These are phyloP conservation scores for Epinephelus moara DNA, from an alignment of 2,113 vertebrate species.

Conservation along the genomic window DNA sequence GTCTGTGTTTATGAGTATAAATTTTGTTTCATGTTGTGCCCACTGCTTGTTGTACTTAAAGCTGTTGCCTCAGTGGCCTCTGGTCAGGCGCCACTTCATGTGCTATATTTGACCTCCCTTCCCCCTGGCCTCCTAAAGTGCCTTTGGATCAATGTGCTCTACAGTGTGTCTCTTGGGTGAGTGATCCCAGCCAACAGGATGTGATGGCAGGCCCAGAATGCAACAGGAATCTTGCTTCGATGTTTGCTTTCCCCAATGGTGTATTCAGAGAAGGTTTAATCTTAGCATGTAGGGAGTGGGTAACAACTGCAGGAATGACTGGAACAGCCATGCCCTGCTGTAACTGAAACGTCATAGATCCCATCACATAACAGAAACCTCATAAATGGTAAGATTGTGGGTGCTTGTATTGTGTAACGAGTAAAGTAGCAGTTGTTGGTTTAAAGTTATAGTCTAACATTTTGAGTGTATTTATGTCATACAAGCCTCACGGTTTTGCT, in stretches of 20 bases:
- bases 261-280: constrained; percentile 62
- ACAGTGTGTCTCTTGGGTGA: constrained; percentile 64
- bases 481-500: neutral
- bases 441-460: neutral
- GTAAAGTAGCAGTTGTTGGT: neutral
- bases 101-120: constrained; percentile 74
- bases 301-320: constrained; percentile 53
- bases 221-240: constrained; percentile 74
- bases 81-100: constrained; percentile 58
- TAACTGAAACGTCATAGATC: neutral
- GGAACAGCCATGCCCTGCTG: constrained; percentile 1
- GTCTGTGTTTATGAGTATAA: constrained; percentile 52
- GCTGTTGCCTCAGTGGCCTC: constrained; percentile 38
- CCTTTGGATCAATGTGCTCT: constrained; percentile 79
- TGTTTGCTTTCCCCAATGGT: constrained; percentile 61
- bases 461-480: neutral
- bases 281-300: constrained; percentile 57
- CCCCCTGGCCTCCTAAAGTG: constrained; percentile 55
- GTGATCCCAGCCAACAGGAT: constrained; percentile 77
- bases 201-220: constrained; percentile 81
- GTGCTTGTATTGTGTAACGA: neutral
- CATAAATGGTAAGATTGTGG: neutral
- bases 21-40: constrained; percentile 67
- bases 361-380: constrained; percentile 4
- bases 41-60: constrained; percentile 45